Evolutionary conservation across 2,797 vertebrate genomes (phyloP).

Genomic region (Phoxinus dragarum): DNA sequence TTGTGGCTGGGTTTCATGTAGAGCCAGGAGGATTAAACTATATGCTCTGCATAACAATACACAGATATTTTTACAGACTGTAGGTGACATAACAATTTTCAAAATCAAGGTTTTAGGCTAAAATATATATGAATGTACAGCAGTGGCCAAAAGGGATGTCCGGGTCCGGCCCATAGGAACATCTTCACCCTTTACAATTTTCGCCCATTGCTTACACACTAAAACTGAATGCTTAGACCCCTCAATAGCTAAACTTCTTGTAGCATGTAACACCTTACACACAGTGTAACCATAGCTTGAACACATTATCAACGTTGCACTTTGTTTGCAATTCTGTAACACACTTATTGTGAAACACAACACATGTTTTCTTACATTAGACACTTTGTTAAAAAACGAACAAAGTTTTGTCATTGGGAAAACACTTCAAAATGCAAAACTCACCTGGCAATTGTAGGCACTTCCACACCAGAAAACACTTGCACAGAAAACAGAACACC

Average conservation of each 20-base stretch:
- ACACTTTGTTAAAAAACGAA: too few relatives aligned
- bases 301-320: too few relatives aligned
- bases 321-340: too few relatives aligned
- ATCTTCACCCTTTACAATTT: not conserved
- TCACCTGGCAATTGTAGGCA: not conserved
- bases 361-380: too few relatives aligned
- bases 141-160: not conserved
- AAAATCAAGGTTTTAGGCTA: not conserved
- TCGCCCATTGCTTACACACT: too few relatives aligned
- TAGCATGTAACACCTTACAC: too few relatives aligned
- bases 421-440: too few relatives aligned
- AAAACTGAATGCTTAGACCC: too few relatives aligned
- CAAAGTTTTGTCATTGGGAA: too few relatives aligned
- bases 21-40: slow-evolving; percentile 57
- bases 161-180: not conserved
- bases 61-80: slow-evolving; percentile 40
- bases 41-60: slow-evolving; percentile 38
- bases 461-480: not conserved
- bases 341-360: too few relatives aligned
- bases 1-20: slow-evolving; percentile 60
- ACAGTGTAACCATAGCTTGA: too few relatives aligned
- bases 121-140: not conserved
- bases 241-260: too few relatives aligned
- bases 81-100: not conserved
- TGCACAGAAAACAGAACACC: not conserved